Conservation (phyloP, 2,797 vertebrate species). For the Lepidocolaptes lacrymiger region DNA sequence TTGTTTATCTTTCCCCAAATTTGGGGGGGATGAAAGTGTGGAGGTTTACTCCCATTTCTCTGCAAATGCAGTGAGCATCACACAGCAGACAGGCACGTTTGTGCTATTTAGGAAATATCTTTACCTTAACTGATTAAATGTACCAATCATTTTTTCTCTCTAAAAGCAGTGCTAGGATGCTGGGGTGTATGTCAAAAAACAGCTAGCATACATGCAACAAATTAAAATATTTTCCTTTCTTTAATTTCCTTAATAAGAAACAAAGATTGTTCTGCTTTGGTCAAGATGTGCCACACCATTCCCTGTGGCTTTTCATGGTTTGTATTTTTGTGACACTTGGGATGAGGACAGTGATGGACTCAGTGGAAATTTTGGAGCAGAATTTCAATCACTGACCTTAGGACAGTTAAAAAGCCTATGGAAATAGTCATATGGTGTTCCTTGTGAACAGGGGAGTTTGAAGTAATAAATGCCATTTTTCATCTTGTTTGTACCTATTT, state of each 20-base stretch:
- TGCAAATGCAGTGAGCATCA: rapidly evolving
- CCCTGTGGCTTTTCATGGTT: neutral
- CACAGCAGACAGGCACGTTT: neutral
- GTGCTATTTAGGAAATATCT: neutral
- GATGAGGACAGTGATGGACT: neutral
- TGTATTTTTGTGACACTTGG: neutral
- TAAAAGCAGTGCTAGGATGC: neutral
- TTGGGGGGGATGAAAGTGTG: rapidly evolving
- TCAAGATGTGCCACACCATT: neutral
- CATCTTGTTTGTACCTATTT: neutral
- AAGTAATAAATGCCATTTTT: neutral
- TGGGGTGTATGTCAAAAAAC: neutral
- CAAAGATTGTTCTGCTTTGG: neutral
- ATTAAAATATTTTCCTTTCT: neutral
- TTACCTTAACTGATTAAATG: neutral
- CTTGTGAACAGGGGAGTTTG: neutral
- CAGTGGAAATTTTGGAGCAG: neutral
- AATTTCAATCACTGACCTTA: neutral
- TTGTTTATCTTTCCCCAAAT: neutral
- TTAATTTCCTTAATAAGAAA: neutral
- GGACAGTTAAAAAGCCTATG: neutral
- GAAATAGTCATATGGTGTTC: neutral
- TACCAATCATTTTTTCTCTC: neutral
- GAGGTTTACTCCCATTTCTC: neutral
- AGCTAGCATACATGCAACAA: neutral